Conservation (phyloP, 92 coral and sea anemone species). For the Palythoa grandis region DNA sequence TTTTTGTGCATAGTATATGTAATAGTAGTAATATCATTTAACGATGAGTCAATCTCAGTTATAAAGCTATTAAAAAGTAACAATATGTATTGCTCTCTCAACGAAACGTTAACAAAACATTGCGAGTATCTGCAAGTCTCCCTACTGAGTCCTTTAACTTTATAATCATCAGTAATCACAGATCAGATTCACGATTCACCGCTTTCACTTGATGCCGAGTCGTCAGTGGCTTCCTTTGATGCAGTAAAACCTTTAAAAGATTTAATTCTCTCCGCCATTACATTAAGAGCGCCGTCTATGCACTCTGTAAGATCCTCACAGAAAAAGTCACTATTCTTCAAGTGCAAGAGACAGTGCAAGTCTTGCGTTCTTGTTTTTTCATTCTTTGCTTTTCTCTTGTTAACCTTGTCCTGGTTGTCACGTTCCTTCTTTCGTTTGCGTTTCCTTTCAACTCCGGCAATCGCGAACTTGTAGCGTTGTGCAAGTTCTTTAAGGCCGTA, state of each 20-base stretch:
- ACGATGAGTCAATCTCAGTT: too few relatives aligned
- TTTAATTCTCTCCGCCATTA: slow-evolving; percentile 22
- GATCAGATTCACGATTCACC: slow-evolving; percentile 29
- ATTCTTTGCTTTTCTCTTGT: too few relatives aligned
- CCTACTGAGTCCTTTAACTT: slow-evolving; percentile 16
- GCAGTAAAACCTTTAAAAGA: slow-evolving; percentile 12
- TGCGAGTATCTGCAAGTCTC: too few relatives aligned
- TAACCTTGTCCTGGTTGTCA: too few relatives aligned
- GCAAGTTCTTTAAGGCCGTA: too few relatives aligned
- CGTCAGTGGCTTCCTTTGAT: slow-evolving; percentile 24
- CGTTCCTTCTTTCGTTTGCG: too few relatives aligned
- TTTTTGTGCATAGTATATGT: slow-evolving; percentile 28
- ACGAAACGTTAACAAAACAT: too few relatives aligned
- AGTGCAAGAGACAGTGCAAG: slow-evolving; percentile 9
- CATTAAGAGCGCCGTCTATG: slow-evolving; percentile 13
- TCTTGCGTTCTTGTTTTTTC: too few relatives aligned
- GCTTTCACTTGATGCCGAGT: slow-evolving; percentile 25
- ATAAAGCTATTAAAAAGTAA: too few relatives aligned
- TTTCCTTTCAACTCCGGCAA: too few relatives aligned
- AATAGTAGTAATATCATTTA: slow-evolving; percentile 32
- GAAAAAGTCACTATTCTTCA: slow-evolving; percentile 11
- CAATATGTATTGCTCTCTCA: slow-evolving; percentile 24
- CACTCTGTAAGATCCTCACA: slow-evolving; percentile 24
- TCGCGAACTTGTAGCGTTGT: too few relatives aligned
- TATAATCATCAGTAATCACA: slow-evolving; percentile 8